Evolutionary conservation across 37 sponge, comb jelly and placozoan genomes (phyloP), one percentile per base, ranked within the genome.

Genomic region (Eunapius fragilis): DNA sequence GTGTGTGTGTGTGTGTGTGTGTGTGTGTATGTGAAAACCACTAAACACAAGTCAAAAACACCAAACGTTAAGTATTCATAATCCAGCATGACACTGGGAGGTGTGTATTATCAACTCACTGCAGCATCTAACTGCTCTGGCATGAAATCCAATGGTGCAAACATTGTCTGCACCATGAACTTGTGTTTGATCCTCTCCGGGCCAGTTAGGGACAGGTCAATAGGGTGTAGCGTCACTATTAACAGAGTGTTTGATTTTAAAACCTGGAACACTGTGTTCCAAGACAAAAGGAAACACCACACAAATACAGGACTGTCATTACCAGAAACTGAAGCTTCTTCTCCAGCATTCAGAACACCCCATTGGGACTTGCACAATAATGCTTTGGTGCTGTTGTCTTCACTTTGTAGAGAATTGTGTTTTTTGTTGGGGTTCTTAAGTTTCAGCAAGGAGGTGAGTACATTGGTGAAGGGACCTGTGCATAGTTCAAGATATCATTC

Each of bases 341-440:
- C 84, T 2, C 81, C 41, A 23, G 94, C 83, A 2, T 83, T 76
- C 14, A 98, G 83, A 9, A 93, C 25, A 11, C 99, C 99, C 68
- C 93, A 87, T 98, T 98, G 19, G 99, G 99, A 17, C 99, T 67
- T 68, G 96, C 99, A 82, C 99, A 98, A 87, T 98, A 98, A 77
- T 91, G 91, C 77, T 91, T 91, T 3, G 99, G 99, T 11, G 97
- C 99, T 31, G 99, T 98, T 5, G 99, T 98, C 85, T 98, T 98
- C 69, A 98, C 97, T 75, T 98, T 98, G 78, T 96, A 98, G 45
- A 91, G 89, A 12, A 98, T 89, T 75, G 85, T 87, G 28, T 89
- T 48, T 32, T 92, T 86, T 3, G 92, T 86, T 25, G 91, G n/a
- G 93, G 82, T 98, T 98, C 4, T 73, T 47, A 17, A 98, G 71